Evolutionary conservation across 2,888 invertebrate genomes (phyloP), one percentile per base, ranked within the genome.

Genomic region (Graphium colonna): DNA sequence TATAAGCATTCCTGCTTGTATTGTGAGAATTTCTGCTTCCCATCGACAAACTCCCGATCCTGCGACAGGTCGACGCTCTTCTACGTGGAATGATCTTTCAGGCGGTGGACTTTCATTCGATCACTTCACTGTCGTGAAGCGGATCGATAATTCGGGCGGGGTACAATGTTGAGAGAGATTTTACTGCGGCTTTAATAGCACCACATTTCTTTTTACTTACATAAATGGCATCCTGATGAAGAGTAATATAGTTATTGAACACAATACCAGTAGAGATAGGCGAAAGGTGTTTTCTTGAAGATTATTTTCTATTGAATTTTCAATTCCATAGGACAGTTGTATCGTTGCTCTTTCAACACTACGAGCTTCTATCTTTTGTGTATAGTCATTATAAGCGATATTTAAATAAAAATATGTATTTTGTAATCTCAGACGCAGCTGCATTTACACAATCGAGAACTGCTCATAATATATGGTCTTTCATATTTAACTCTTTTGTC

Each of bases 1-100:
- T 94, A 82, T 94, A 94, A 92, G 82, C 75, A 75, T 56, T 58
- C 56, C 77, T 36, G 52, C 33, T 47, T 33, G 40, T 13, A 51
- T 45, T 42, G 36, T 41, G 42, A 21, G 21, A 21, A 5, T 21
- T 21, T 21, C 21, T 5, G 21, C 21, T 21, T 21, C 5, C 5
- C 21, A 21, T 21, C 21, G 21, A 21, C 21, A 5, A 21, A 2
- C 21, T 21, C 21, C 21, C 21, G 5, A 39, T 48, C 31, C 48
- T 44, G 43, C 21, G 21, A 54, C 44, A 50, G 44, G 39, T 54
- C 50, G 45, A 53, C 53, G 43, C 39, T 36, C 48, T 44, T 44
- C 18, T 13, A 36, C 48, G 43, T 48, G 48, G 21, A 53, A 44
- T 43, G 43, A 36, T 38, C 5, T 21, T 28, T 53, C 18, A 53